A percentile compares a stretch with the other conserved stretches of the same genome.
These are phyloP conservation scores for Harmothoe impar DNA, from an alignment of 2,888 invertebrate genomes.

Conservation along the genomic window DNA sequence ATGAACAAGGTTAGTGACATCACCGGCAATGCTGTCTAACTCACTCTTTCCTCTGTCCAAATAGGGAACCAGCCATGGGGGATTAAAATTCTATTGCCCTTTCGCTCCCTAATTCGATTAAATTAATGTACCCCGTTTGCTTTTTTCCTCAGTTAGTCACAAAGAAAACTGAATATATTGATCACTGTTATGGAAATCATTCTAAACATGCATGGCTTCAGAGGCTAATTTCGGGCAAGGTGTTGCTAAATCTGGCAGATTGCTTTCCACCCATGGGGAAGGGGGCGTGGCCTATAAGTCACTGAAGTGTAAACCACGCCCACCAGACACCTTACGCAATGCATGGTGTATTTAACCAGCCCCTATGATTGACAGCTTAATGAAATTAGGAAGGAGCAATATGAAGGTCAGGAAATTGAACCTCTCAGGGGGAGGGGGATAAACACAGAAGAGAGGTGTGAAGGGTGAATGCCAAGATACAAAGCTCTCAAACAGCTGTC, in stretches of 20 bases:
- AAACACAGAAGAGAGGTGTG: not conserved
- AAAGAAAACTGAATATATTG: not conserved
- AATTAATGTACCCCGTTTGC: too few relatives aligned
- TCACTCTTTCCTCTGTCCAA: too few relatives aligned
- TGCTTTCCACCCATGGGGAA: not conserved
- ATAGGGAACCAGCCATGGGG: too few relatives aligned
- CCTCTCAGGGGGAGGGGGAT: not conserved
- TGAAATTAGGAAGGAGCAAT: slow-evolving; percentile 19
- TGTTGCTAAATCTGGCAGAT: not conserved
- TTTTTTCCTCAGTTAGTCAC: too few relatives aligned
- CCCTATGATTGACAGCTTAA: slow-evolving; percentile 21
- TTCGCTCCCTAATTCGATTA: too few relatives aligned
- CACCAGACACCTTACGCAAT: not conserved
- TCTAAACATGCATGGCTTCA: not conserved
- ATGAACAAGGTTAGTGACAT: too few relatives aligned
- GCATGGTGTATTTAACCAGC: not conserved
- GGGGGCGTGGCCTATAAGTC: not conserved
- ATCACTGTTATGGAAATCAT: not conserved
- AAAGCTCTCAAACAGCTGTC: too few relatives aligned
- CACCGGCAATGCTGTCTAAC: too few relatives aligned
- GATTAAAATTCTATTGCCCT: too few relatives aligned
- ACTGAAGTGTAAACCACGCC: slow-evolving; percentile 17
- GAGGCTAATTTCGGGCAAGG: not conserved
- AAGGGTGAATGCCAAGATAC: too few relatives aligned
- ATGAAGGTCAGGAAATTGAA: slow-evolving; percentile 19